Conservation (phyloP, 2,888 invertebrate genomes). For the Oligia latruncula region DNA sequence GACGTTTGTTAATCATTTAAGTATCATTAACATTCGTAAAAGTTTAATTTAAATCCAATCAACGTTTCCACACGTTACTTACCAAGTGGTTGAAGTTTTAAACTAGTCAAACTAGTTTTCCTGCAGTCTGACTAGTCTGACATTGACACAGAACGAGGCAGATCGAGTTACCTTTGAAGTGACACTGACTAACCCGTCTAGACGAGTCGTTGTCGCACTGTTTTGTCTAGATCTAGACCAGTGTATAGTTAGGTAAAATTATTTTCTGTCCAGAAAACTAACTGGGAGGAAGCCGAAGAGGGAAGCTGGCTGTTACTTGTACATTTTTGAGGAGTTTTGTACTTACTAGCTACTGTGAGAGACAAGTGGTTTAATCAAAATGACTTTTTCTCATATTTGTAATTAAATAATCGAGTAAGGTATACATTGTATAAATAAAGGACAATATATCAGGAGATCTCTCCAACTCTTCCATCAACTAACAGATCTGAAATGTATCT, state of each 20-base stretch:
- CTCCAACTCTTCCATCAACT: not conserved
- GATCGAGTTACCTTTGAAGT: slow-evolving; percentile 44
- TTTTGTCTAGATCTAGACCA: not conserved
- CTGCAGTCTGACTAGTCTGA: slow-evolving; percentile 13
- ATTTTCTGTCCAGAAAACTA: slow-evolving; percentile 12
- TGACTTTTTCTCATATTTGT: not conserved
- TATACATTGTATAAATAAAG: too few relatives aligned
- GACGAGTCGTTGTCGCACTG: slow-evolving; percentile 28
- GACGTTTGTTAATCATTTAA: slow-evolving; percentile 1
- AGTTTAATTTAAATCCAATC: slow-evolving; percentile 25
- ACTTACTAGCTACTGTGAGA: not conserved
- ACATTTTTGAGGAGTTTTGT: not conserved
- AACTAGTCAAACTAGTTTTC: slow-evolving; percentile 23
- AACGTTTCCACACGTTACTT: slow-evolving; percentile 22
- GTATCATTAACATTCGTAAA: slow-evolving; percentile 2
- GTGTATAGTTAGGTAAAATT: slow-evolving; percentile 21
- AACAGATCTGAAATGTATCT: not conserved
- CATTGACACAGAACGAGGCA: slow-evolving; percentile 43
- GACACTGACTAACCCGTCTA: slow-evolving; percentile 36
- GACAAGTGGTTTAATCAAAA: not conserved
- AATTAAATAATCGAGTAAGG: too few relatives aligned
- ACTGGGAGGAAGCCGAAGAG: not conserved
- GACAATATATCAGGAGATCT: not conserved
- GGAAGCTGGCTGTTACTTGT: not conserved
- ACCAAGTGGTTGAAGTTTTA: slow-evolving; percentile 8